Conservation (phyloP, 2,113 vertebrate genomes). For the Cyanocitta stelleri region DNA sequence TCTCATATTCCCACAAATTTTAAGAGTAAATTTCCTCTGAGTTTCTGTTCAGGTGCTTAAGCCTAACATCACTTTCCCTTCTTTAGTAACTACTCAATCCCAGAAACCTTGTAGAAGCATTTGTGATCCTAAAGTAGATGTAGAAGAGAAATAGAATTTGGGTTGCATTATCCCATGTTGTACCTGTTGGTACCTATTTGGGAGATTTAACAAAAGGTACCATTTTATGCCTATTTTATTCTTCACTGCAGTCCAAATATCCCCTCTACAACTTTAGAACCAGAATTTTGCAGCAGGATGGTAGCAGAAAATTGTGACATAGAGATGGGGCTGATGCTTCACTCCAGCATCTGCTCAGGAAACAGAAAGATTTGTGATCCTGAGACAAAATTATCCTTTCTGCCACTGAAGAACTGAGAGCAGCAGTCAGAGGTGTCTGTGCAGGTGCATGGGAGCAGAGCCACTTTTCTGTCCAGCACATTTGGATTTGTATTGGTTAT, state of each 20-base stretch:
- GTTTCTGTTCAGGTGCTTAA: background rate
- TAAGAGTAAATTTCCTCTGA: background rate
- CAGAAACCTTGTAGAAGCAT: background rate
- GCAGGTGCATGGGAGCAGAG: background rate
- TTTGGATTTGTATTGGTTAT: background rate
- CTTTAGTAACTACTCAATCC: background rate
- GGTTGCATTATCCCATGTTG: background rate
- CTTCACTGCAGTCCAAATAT: background rate
- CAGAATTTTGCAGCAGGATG: background rate
- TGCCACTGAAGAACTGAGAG: background rate
- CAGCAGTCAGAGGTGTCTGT: background rate
- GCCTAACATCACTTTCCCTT: background rate
- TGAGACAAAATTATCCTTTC: background rate
- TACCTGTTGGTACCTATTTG: background rate
- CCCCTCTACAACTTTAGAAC: background rate
- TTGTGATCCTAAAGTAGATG: background rate
- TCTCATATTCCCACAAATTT: background rate
- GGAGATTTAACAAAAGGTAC: background rate
- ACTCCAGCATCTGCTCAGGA: background rate
- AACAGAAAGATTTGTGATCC: background rate
- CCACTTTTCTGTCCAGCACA: background rate
- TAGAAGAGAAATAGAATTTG: background rate
- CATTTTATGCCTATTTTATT: background rate
- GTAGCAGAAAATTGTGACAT: background rate
- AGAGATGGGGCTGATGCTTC: accelerated